A percentile compares a stretch with the other conserved stretches of the same genome.
phyloP scores from a whole-genome alignment of 2,888 invertebrate genomes.

The Craniophora ligustri region DNA sequence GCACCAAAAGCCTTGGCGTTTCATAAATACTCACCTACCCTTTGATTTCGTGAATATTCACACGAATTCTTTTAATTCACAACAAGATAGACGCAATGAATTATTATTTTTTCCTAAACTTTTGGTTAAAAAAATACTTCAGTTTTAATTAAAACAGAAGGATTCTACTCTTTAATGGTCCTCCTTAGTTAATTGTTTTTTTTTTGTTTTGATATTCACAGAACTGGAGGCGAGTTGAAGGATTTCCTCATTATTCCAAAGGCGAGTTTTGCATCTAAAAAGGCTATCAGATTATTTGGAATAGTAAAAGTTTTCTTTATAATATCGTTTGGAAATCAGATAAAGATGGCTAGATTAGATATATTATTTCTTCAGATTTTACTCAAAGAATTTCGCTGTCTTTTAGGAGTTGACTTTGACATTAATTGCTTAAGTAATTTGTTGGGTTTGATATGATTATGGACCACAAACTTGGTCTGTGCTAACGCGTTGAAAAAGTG shows the following conservation, averaged over 20 bases:
- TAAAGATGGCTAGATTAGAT: constrained; percentile 8
- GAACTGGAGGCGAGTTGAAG: constrained; percentile 58
- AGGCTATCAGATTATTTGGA: constrained; percentile 57
- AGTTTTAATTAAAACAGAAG: constrained; percentile 75
- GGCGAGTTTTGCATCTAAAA: constrained; percentile 60
- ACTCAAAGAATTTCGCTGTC: constrained; percentile 11
- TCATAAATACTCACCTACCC: no score
- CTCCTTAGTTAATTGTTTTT: constrained; percentile 70
- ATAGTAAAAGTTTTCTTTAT: constrained; percentile 55
- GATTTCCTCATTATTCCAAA: constrained; percentile 71
- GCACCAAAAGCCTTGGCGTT: no score
- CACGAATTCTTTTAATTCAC: constrained; percentile 2
- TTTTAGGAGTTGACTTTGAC: constrained; percentile 10
- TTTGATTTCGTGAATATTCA: no score
- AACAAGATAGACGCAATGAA: constrained; percentile 28
- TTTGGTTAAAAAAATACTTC: constrained; percentile 52
- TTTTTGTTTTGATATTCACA: constrained; percentile 66
- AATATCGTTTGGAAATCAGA: constrained; percentile 28
- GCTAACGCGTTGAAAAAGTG: no score
- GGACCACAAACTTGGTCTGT: no score
- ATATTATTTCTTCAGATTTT: constrained; percentile 5
- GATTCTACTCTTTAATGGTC: constrained; percentile 59
- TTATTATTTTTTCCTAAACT: constrained; percentile 30
- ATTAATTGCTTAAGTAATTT: constrained; percentile 36
- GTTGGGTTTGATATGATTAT: no score